Conservation (phyloP, 2,797 vertebrate genomes). For the Tamandua tetradactyla region DNA sequence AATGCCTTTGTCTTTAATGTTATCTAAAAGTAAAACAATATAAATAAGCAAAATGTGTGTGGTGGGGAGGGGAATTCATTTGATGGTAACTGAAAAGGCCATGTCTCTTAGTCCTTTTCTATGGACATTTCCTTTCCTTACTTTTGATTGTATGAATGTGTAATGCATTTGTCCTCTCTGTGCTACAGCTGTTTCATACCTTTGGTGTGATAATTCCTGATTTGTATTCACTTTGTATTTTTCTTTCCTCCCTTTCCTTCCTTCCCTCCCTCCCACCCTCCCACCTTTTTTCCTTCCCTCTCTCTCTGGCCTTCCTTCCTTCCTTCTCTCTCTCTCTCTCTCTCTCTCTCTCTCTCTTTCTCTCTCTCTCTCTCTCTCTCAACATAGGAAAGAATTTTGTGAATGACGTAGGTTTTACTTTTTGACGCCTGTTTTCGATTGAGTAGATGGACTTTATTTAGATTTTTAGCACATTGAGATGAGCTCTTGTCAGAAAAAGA, state of each 20-base stretch:
- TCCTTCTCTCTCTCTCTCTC: no score
- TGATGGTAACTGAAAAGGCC: background rate
- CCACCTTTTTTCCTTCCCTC: no score
- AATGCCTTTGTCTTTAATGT: background rate
- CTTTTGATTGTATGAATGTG: background rate
- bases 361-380: no score
- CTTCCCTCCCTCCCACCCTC: no score
- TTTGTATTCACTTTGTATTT: background rate
- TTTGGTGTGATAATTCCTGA: background rate
- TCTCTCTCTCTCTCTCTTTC: no score
- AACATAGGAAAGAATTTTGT: background rate
- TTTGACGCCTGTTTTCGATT: background rate
- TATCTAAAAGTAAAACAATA: background rate
- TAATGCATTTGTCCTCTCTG: background rate
- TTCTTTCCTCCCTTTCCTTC: no score
- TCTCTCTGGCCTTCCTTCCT: no score
- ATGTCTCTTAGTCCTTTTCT: background rate
- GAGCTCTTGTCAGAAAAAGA: background rate
- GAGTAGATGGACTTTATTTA: constrained; percentile 1
- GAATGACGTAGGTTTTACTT: background rate
- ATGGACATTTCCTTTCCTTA: background rate
- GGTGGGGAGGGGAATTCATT: background rate
- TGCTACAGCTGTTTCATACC: background rate
- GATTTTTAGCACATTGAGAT: background rate
- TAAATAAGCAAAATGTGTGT: background rate